Percentiles rank a stretch among this genome's conserved stretches.
These are phyloP conservation scores for Panzeria rudis DNA, from an alignment of 2,888 invertebrate species.

Conservation along the genomic window DNA sequence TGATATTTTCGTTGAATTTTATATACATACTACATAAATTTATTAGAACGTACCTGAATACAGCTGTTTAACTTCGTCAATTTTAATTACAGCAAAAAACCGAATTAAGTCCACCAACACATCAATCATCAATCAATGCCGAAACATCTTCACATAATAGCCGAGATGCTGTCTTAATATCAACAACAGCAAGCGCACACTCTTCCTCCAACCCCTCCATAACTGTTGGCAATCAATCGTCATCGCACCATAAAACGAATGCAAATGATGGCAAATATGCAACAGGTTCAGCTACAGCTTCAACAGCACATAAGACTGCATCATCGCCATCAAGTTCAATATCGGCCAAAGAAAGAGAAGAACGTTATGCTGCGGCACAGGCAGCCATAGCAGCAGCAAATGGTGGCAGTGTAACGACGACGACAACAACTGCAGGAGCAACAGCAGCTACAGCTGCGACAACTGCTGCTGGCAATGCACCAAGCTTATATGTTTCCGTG, in stretches of 20 bases:
- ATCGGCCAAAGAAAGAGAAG: constrained; percentile 73
- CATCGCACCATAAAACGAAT: constrained; percentile 66
- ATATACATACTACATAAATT: too few relatives aligned
- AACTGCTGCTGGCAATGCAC: constrained; percentile 77
- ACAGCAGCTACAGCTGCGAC: constrained; percentile 58
- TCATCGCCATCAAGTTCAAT: constrained; percentile 52
- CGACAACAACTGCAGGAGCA: constrained; percentile 37
- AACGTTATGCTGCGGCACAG: constrained; percentile 73
- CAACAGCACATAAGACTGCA: constrained; percentile 69
- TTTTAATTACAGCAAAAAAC: constrained; percentile 81
- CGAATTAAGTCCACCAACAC: constrained; percentile 81
- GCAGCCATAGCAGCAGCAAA: constrained; percentile 74
- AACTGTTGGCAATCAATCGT: constrained; percentile 51
- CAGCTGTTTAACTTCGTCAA: not conserved
- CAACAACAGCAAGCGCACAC: constrained; percentile 61
- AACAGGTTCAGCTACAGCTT: constrained; percentile 40
- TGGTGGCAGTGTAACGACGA: constrained; percentile 54
- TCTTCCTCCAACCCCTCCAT: constrained; percentile 29
- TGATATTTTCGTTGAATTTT: too few relatives aligned
- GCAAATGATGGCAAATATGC: constrained; percentile 65
- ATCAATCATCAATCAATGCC: constrained; percentile 79
- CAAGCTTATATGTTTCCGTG: constrained; percentile 87
- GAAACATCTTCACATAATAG: constrained; percentile 74
- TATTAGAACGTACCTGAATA: too few relatives aligned
- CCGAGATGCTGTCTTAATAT: constrained; percentile 63